These are phyloP conservation scores for Agrotis puta DNA, from an alignment of 2,888 invertebrate species.

Conservation along the genomic window DNA sequence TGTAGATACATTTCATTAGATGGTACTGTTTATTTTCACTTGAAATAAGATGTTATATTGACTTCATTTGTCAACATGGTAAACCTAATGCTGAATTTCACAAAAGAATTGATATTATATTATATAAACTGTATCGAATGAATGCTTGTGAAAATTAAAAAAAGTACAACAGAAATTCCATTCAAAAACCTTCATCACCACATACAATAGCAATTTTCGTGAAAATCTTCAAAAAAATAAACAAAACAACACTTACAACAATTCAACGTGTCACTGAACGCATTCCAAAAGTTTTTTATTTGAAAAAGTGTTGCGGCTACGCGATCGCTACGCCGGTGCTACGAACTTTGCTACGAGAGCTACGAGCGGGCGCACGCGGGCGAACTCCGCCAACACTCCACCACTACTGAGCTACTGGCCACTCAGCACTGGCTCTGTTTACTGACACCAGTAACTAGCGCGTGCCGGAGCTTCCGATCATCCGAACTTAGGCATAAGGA, in stretches of 20 bases:
- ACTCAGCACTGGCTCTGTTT: not conserved
- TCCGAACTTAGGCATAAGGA: slow-evolving; percentile 20
- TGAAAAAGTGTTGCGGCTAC: slow-evolving; percentile 56
- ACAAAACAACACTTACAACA: slow-evolving; percentile 43
- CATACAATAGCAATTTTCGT: not conserved
- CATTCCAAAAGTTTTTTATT: slow-evolving; percentile 21
- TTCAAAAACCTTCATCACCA: not conserved
- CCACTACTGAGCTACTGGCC: slow-evolving; percentile 14
- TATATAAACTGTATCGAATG: not conserved
- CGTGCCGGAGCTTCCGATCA: slow-evolving; percentile 25
- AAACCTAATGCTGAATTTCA: no score
- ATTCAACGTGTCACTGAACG: slow-evolving; percentile 37
- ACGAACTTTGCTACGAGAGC: slow-evolving; percentile 39
- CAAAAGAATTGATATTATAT: not conserved
- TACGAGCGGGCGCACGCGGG: slow-evolving; percentile 62
- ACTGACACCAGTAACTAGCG: slow-evolving; percentile 1
- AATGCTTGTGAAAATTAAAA: not conserved
- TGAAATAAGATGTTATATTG: not conserved
- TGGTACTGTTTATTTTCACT: not conserved
- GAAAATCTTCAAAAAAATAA: slow-evolving; percentile 11
- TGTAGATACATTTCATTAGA: not conserved
- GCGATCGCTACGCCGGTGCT: slow-evolving; percentile 52
- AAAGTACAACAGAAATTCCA: not conserved
- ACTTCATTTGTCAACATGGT: not conserved
- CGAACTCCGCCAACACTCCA: slow-evolving; percentile 61